phyloP scores from a whole-genome alignment of 2,888 invertebrate genomes.

The Cephus sareptanus region DNA sequence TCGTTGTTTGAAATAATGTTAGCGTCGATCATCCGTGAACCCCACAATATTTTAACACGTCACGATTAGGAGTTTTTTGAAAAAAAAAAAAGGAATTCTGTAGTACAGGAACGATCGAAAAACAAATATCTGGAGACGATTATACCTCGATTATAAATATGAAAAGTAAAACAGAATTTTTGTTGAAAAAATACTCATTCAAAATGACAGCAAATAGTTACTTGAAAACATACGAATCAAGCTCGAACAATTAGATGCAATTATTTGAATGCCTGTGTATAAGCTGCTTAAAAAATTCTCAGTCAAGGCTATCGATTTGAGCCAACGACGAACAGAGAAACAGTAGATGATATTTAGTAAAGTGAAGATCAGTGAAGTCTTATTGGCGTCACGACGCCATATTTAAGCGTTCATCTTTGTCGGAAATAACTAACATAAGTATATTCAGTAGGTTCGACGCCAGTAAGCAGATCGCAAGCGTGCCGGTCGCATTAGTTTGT shows the following conservation, averaged over 20 bases:
- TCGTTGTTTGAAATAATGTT: background rate
- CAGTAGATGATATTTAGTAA: background rate
- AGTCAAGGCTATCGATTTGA: background rate
- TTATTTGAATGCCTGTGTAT: background rate
- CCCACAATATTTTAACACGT: no score
- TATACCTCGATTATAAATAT: background rate
- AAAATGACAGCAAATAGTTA: background rate
- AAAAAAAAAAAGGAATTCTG: background rate
- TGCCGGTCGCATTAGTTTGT: background rate
- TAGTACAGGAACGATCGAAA: background rate
- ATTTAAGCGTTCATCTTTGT: background rate
- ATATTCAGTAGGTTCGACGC: background rate
- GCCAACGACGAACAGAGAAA: background rate
- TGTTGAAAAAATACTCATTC: background rate
- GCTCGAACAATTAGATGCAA: background rate
- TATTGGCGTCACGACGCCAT: background rate
- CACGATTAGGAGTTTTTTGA: background rate
- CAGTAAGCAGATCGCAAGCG: background rate
- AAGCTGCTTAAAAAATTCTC: background rate
- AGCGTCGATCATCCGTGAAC: no score
- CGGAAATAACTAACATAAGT: background rate
- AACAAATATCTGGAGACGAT: background rate
- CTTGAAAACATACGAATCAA: background rate
- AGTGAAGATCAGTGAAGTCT: background rate
- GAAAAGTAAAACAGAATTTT: background rate